Percentiles rank a stretch among this genome's conserved stretches.
phyloP scores from a whole-genome alignment of 2,113 vertebrate species.

The Xenopus laevis region DNA sequence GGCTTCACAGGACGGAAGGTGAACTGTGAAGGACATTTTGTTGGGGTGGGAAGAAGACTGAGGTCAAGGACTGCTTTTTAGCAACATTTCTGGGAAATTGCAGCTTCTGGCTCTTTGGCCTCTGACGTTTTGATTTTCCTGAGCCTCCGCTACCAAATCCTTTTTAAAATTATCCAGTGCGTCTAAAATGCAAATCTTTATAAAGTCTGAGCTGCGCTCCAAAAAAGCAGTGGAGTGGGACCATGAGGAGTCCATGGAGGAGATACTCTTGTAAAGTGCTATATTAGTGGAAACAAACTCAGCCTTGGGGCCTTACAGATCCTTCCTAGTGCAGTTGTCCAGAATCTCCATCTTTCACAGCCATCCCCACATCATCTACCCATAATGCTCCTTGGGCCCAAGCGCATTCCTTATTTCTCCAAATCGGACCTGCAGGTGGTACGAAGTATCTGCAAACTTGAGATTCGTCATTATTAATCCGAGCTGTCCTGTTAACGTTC shows the following conservation, averaged over 20 bases:
- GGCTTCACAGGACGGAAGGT: background rate
- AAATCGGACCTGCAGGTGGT: too few relatives aligned
- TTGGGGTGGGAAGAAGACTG: background rate
- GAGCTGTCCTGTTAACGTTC: background rate
- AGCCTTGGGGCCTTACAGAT: too few relatives aligned
- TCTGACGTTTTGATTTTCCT: background rate
- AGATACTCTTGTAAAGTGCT: too few relatives aligned
- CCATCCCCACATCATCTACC: background rate
- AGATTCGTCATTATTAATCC: too few relatives aligned
- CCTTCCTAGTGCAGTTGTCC: too few relatives aligned
- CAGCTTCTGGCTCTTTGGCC: background rate
- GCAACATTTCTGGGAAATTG: background rate
- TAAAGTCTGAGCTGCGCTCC: background rate
- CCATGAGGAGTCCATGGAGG: background rate
- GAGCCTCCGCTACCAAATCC: background rate
- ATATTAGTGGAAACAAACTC: too few relatives aligned
- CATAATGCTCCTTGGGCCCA: background rate
- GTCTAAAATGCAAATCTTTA: background rate
- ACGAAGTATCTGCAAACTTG: too few relatives aligned
- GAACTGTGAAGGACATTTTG: background rate
- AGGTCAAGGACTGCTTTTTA: slow-evolving; percentile 4
- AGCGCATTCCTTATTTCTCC: background rate
- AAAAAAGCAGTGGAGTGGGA: background rate
- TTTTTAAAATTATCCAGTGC: background rate
- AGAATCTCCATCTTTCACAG: too few relatives aligned